A percentile compares a stretch with the other conserved stretches of the same genome.
Evolutionary conservation across 1,140 invertebrate species (phyloP).

Genomic region (Musca domestica): DNA sequence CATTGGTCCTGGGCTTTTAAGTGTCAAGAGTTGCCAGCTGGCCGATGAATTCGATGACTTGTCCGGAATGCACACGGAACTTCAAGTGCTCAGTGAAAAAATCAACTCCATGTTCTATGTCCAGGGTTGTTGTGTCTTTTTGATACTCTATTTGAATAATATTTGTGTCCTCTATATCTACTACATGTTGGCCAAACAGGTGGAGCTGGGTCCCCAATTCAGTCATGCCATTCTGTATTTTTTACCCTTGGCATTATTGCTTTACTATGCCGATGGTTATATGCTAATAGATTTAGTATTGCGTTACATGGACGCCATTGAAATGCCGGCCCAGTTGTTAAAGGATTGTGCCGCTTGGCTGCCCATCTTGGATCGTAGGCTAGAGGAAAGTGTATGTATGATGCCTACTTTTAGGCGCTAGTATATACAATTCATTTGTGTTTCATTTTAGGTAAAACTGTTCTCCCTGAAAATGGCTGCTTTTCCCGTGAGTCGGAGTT

Average conservation of each 20-base stretch:
- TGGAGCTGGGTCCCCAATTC: too few species aligned
- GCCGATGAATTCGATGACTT: too few species aligned
- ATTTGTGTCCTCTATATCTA: too few species aligned
- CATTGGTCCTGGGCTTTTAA: too few species aligned
- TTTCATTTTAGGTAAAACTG: background rate
- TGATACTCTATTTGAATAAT: too few species aligned
- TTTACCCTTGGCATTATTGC: background rate
- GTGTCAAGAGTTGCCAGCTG: too few species aligned
- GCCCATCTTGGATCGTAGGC: background rate
- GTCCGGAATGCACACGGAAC: too few species aligned
- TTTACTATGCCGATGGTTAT: background rate
- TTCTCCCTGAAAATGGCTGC: background rate
- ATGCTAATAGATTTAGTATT: background rate
- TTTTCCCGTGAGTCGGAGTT: background rate
- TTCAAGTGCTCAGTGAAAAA: too few species aligned
- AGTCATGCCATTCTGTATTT: background rate
- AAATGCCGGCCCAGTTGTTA: background rate
- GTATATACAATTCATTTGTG: too few species aligned
- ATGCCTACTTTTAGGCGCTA: too few species aligned
- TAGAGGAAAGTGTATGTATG: background rate
- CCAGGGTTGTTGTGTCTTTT: too few species aligned
- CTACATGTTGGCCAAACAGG: background rate
- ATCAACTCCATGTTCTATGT: too few species aligned
- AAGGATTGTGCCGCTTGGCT: background rate
- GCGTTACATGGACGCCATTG: background rate